A percentile compares a stretch with the other conserved stretches of the same genome.
Evolutionary conservation across 1,140 invertebrate genomes (phyloP).

Genomic region (Periplaneta americana): DNA sequence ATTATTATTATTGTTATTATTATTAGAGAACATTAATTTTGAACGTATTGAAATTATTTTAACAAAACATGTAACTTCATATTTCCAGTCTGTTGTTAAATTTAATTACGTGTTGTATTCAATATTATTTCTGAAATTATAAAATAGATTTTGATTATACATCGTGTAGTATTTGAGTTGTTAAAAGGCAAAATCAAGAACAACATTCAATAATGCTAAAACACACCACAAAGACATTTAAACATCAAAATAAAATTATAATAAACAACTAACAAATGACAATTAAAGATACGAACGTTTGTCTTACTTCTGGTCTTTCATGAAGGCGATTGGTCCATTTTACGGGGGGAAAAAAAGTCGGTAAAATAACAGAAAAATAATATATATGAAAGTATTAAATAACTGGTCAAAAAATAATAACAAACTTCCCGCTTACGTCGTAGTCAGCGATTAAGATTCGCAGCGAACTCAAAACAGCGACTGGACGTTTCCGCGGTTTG

Average conservation of each 20-base stretch:
- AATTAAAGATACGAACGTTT: neutral
- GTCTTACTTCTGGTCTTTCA: neutral
- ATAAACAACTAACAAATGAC: neutral
- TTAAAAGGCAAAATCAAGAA: neutral
- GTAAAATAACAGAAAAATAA: neutral
- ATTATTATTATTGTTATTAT: too few species aligned
- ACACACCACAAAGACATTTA: neutral
- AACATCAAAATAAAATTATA: neutral
- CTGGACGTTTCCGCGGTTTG: neutral
- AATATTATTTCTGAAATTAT: too few species aligned
- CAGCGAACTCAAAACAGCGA: neutral
- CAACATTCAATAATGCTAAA: neutral
- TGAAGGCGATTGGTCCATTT: neutral
- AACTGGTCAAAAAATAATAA: neutral
- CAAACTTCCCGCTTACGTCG: neutral
- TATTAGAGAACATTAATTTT: too few species aligned
- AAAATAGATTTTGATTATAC: too few species aligned
- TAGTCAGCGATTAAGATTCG: neutral
- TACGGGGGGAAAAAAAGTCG: neutral
- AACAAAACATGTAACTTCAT: too few species aligned
- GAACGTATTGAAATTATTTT: too few species aligned
- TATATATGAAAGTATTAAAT: neutral
- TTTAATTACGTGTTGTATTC: too few species aligned
- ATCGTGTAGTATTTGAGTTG: too few species aligned
- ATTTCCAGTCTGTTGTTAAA: too few species aligned